A percentile compares a stretch with the other conserved stretches of the same genome.
Conservation (phyloP, 2,797 vertebrate species). For the Coregonus sp. region DNA sequence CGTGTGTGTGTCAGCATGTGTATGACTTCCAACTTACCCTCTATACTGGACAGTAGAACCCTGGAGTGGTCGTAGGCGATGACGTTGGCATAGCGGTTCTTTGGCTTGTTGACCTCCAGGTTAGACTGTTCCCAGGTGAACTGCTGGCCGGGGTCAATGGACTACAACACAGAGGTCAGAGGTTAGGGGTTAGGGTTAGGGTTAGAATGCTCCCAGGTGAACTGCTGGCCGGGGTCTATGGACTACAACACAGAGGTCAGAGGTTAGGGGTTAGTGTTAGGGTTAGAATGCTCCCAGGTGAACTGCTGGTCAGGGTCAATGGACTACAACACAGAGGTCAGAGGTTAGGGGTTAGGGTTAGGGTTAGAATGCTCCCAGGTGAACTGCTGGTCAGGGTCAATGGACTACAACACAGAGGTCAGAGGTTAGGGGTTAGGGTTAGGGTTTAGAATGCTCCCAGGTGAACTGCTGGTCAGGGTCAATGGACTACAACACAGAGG, state of each 20-base stretch:
- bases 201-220: background rate
- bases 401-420: too few species aligned
- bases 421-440: too few species aligned
- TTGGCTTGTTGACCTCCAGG: slow-evolving; percentile 99
- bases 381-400: too few species aligned
- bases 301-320: slow-evolving; percentile 97
- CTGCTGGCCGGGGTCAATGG: slow-evolving; percentile 95
- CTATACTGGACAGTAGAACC: slow-evolving; percentile 91
- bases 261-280: slow-evolving; percentile 64
- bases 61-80: slow-evolving; percentile 83
- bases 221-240: background rate
- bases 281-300: slow-evolving; percentile 98
- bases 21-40: slow-evolving; percentile 73
- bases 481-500: too few species aligned
- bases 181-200: slow-evolving; percentile 3
- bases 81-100: slow-evolving; percentile 94
- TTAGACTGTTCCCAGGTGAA: slow-evolving; percentile 99
- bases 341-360: background rate
- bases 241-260: background rate
- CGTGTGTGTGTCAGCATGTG: slow-evolving; percentile 26
- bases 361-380: too few species aligned
- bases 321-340: slow-evolving; percentile 75
- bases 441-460: too few species aligned
- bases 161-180: slow-evolving; percentile 71
- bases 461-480: too few species aligned